Percentiles rank a stretch among this genome's conserved stretches.
These are phyloP conservation scores for Drosophila elegans DNA, from an alignment of 1,140 invertebrate genomes.

Conservation along the genomic window DNA sequence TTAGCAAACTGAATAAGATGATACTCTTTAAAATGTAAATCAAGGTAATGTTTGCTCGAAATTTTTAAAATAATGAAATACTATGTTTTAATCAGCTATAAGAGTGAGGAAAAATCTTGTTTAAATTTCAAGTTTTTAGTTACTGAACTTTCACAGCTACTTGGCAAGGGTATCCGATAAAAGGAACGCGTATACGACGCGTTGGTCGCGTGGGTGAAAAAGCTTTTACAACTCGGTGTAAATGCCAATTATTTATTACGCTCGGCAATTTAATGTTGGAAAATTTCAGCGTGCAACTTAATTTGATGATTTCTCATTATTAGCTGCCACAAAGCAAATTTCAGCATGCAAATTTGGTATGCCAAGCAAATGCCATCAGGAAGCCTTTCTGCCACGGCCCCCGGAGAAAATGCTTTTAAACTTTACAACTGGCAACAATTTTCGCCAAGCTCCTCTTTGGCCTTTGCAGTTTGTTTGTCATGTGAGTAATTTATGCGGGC, in stretches of 20 bases:
- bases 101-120: too few species aligned
- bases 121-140: not conserved
- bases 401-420: conserved; percentile 54
- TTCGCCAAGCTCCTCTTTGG: conserved; percentile 21
- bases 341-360: conserved; percentile 48
- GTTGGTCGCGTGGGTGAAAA: conserved; percentile 32
- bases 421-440: conserved; percentile 46
- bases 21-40: conserved; percentile 7
- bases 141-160: not conserved
- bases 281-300: conserved; percentile 69
- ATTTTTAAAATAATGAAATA: too few species aligned
- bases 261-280: conserved; percentile 62
- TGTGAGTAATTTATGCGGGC: conserved; percentile 66
- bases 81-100: too few species aligned
- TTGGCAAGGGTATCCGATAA: conserved; percentile 20
- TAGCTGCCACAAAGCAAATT: conserved; percentile 71
- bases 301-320: conserved; percentile 71
- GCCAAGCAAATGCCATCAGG: conserved; percentile 44
- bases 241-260: conserved; percentile 76
- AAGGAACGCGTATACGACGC: conserved; percentile 30
- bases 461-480: conserved; percentile 56
- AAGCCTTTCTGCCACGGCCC: conserved; percentile 12
- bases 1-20: not conserved
- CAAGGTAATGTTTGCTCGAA: too few species aligned
- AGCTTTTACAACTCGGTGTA: conserved; percentile 64